A percentile compares a stretch with the other conserved stretches of the same genome.
phyloP scores from a whole-genome alignment of 2,888 invertebrate species.

The Stictocephala bisonia region DNA sequence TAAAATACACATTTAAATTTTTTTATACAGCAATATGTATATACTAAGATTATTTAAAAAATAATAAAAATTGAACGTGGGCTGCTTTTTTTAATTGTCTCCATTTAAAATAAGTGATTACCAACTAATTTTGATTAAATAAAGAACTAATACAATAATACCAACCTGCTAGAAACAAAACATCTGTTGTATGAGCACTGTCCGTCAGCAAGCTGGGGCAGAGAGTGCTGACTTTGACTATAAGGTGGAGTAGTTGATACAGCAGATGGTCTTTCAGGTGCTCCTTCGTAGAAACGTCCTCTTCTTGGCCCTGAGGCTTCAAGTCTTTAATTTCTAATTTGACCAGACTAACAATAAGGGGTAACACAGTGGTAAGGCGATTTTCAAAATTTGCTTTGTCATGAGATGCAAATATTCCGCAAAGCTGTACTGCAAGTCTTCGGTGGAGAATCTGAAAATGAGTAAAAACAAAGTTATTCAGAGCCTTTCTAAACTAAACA shows the following conservation, averaged over 20 bases:
- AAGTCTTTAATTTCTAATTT: conserved; percentile 66
- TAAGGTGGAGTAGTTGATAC: conserved; percentile 78
- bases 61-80: conserved; percentile 5
- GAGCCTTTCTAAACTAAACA: too few species aligned
- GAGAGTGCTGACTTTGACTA: conserved; percentile 74
- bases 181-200: conserved; percentile 65
- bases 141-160: too few species aligned
- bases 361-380: conserved; percentile 72
- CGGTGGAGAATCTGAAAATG: conserved; percentile 68
- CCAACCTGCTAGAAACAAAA: conserved; percentile 54
- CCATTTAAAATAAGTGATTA: too few species aligned
- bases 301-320: conserved; percentile 60
- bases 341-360: conserved; percentile 70
- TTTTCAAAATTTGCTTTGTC: conserved; percentile 78
- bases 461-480: neutral
- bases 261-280: conserved; percentile 78
- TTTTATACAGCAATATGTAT: neutral
- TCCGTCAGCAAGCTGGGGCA: conserved; percentile 72
- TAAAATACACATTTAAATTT: neutral
- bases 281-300: conserved; percentile 69
- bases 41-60: neutral
- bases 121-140: neutral
- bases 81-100: neutral
- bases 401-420: conserved; percentile 81
- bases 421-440: conserved; percentile 81